Base-by-base conservation (phyloP, 1,140 invertebrate species). In the Phenacoccus solenopsis region DNA sequence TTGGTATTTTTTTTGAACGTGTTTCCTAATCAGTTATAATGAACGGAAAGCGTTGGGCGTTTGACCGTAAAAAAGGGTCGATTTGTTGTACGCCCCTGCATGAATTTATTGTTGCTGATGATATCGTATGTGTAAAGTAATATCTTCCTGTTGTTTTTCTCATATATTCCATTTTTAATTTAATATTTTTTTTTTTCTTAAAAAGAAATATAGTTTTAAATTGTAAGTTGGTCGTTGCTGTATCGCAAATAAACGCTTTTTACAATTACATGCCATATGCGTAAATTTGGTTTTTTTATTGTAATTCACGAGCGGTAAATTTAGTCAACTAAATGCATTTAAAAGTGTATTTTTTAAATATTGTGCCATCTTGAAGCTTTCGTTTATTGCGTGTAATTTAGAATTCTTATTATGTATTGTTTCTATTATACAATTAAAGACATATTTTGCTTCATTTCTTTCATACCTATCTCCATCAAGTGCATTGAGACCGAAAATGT, bases 361-460 rank as follows among this genome's bases (percentile, higher is more conserved):
- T 32, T 49, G 59, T 64, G 59, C 59, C 59, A 64, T 64, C 25
- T 64, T 64, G 20, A 64, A 64, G 59, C 59, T 64, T 64, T 64
- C 22, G 21, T 64, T 64, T 64, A 64, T 24, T 16, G 59, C 25
- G 59, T 64, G 59, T 64, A 64, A 5, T 64, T 20, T 64, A 64
- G 59, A 25, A 20, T 64, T 64, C 20, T 16, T 49, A 49, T 49
- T 49, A 49, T 24, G 59, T 64, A 64, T 64, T 64, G 59, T 64
- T 64, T 27, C 59, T 16, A 64, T 64, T 64, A 64, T 64, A 64
- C 2, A 4, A 49, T 49, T 64, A 64, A 64, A 64, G 4, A 4
- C 22, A 22, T 24, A 5, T 10, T 64, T 64, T 64, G 10, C 59
- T 64, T 64, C 20, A 49, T 49, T 49, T 49, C n/a, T n/a, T n/a